Percentiles rank a stretch among this genome's conserved stretches.
phyloP scores from a whole-genome alignment of 2,888 invertebrate species.

The Napeogenes sylphis region DNA sequence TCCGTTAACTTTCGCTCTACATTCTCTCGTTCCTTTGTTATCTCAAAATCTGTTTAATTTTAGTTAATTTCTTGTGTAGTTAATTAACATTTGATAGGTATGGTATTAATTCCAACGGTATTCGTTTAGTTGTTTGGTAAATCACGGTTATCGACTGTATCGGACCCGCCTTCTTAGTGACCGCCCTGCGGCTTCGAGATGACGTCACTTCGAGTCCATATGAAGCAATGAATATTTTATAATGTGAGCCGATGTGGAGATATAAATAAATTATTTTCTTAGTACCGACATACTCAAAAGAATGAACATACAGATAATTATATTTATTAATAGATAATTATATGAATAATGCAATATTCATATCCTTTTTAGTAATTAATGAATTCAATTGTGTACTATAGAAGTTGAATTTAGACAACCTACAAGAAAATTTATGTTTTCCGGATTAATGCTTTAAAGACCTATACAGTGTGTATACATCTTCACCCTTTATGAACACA shows the following conservation, averaged over 20 bases:
- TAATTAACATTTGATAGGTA: slow-evolving; percentile 47
- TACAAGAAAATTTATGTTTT: too few species aligned
- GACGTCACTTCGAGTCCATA: slow-evolving; percentile 47
- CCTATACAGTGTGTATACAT: too few species aligned
- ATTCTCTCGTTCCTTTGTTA: neutral
- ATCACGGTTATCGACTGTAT: slow-evolving; percentile 54
- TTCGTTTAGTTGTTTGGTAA: slow-evolving; percentile 66
- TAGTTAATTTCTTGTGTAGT: slow-evolving; percentile 51
- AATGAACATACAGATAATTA: neutral
- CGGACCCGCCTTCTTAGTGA: slow-evolving; percentile 40
- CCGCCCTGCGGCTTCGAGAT: slow-evolving; percentile 41
- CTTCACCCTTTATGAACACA: too few species aligned
- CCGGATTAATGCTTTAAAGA: too few species aligned
- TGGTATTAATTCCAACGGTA: slow-evolving; percentile 55
- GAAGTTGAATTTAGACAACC: too few species aligned
- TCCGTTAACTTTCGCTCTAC: neutral
- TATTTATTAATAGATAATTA: too few species aligned
- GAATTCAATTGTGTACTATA: too few species aligned
- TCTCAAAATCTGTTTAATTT: slow-evolving; percentile 33
- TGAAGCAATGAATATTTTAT: slow-evolving; percentile 23
- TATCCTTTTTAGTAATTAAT: too few species aligned
- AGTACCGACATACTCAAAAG: neutral
- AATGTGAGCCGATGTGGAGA: slow-evolving; percentile 5
- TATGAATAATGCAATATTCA: too few species aligned
- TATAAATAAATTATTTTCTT: slow-evolving; percentile 14